Percentiles rank a stretch among this genome's conserved stretches.
phyloP scores from a whole-genome alignment of 2,888 invertebrate genomes.

The Harpalus rufipes region DNA sequence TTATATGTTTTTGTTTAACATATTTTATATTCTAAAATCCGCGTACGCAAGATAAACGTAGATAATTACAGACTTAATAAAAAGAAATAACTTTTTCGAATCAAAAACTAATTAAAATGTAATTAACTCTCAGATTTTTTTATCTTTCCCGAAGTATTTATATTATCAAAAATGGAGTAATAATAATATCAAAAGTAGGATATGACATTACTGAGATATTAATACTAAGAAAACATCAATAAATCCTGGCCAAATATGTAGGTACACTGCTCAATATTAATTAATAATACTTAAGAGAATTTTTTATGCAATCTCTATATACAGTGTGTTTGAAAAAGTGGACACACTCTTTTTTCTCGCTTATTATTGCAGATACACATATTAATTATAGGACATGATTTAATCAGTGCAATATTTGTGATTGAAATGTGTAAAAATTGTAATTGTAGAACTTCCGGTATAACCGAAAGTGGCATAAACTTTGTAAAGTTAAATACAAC shows the following conservation, averaged over 20 bases:
- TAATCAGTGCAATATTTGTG: too few relatives aligned
- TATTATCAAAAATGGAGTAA: not conserved
- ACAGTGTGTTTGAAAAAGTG: too few relatives aligned
- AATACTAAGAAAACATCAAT: not conserved
- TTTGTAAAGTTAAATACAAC: too few relatives aligned
- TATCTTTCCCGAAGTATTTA: not conserved
- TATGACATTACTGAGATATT: not conserved
- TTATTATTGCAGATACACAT: too few relatives aligned
- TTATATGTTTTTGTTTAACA: not conserved
- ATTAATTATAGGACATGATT: too few relatives aligned
- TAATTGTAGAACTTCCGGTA: too few relatives aligned
- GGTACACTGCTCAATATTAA: not conserved
- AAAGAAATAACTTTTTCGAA: not conserved
- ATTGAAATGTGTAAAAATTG: too few relatives aligned
- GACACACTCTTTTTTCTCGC: too few relatives aligned
- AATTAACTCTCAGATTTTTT: not conserved
- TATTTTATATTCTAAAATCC: conserved; percentile 1
- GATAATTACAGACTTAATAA: conserved; percentile 6
- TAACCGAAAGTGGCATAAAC: too few relatives aligned
- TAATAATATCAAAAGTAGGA: not conserved
- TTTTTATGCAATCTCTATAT: not conserved
- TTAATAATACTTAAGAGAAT: not conserved
- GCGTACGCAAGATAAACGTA: not conserved
- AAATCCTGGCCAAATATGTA: not conserved
- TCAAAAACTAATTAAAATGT: conserved; percentile 10